Evolutionary conservation across 2,888 invertebrate genomes (phyloP).

Genomic region (Phaedon cochleariae): DNA sequence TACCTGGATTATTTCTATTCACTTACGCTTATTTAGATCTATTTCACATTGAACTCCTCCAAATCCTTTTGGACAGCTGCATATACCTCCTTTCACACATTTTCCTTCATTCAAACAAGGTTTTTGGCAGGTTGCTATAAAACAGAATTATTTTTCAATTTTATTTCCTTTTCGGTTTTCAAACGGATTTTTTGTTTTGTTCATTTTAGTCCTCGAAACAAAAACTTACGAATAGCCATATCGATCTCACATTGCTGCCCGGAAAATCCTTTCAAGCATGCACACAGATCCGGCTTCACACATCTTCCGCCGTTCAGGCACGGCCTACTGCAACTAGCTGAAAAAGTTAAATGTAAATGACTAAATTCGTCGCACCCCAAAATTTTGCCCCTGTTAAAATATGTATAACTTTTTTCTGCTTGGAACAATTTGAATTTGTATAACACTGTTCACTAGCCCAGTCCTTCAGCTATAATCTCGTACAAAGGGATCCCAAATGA

Average conservation of each 20-base stretch:
- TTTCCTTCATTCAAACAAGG: conserved; percentile 71
- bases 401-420: too few relatives aligned
- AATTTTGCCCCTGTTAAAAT: too few relatives aligned
- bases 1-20: too few relatives aligned
- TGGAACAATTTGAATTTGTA: too few relatives aligned
- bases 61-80: conserved; percentile 68
- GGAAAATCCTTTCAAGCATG: conserved; percentile 67
- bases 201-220: too few relatives aligned
- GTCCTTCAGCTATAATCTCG: too few relatives aligned
- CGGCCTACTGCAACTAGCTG: conserved; percentile 66
- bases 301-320: conserved; percentile 73
- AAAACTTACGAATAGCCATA: conserved; percentile 29
- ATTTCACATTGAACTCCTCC: conserved; percentile 55
- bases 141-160: too few relatives aligned
- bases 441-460: too few relatives aligned
- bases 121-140: conserved; percentile 65
- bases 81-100: conserved; percentile 67
- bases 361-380: too few relatives aligned
- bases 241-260: conserved; percentile 52
- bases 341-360: conserved; percentile 32
- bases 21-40: conserved; percentile 35
- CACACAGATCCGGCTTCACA: conserved; percentile 67
- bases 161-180: too few relatives aligned
- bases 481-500: too few relatives aligned
- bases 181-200: too few relatives aligned